Evolutionary conservation across 2,113 vertebrate genomes (phyloP), one percentile per base, ranked within the genome.

Genomic region (Spermophilus dauricus): DNA sequence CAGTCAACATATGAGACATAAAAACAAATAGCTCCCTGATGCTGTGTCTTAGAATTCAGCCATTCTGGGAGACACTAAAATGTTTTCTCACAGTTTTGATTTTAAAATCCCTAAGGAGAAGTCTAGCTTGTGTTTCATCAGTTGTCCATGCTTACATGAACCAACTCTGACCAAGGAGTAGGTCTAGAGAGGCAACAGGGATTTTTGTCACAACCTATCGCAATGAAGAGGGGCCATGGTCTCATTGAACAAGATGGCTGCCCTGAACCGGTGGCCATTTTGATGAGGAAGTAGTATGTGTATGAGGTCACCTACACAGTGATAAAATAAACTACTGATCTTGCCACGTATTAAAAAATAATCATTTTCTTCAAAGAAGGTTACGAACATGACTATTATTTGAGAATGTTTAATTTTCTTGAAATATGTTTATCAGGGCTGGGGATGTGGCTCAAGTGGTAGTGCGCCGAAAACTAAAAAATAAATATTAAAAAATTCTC

Each of bases 81-180:
- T 34, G 30, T 17, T 89, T 17, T 82, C 39, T 87, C 58, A 78
- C 26, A 5, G 32, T 91, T 93, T 3, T 1, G 75, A 45, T 26
- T 92, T 91, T 34, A 45, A 88, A 93, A 82, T 90, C 82, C 4
- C 37, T 39, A 91, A 14, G 89, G 32, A 89, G 81, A 80, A 95
- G 32, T 10, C 10, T 89, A 34, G 5, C 39, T 87, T 7, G 32
- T 6, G 51, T 91, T 95, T 78, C 51, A 89, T 78, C 42, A 72
- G 61, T 1, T 86, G 18, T 72, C 39, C 34, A 53, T 77, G 85
- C 51, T 77, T 86, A 89, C 4, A 37, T 56, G 37, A 86, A 83
- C 48, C 53, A 61, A 63, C 20, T 82, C 22, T 88, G 32, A 10
- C 51, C 81, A 72, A 80, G 8, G 14, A 81, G 61, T 51, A 56